Conservation (phyloP, 2,797 vertebrate species). For the Neosilurus mollespiculum region DNA sequence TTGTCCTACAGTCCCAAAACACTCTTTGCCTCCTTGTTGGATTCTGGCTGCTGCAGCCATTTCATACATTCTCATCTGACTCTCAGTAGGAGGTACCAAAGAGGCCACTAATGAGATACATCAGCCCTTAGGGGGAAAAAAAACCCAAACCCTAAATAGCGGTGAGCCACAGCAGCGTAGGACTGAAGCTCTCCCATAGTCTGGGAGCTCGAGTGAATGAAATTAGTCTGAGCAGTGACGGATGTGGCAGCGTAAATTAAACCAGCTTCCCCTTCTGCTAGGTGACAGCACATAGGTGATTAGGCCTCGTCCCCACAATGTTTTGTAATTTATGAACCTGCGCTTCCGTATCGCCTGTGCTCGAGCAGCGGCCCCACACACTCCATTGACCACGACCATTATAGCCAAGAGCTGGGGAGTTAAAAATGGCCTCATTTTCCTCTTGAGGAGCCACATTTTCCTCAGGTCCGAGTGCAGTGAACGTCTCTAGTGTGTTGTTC, state of each 20-base stretch:
- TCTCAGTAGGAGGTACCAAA: conserved; percentile 3
- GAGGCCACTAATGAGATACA: conserved; percentile 15
- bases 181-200: conserved; percentile 61
- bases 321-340: conserved; percentile 74
- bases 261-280: conserved; percentile 74
- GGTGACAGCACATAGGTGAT: conserved; percentile 77
- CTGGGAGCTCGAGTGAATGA: conserved; percentile 62
- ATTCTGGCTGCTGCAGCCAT: background rate
- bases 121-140: conserved; percentile 4
- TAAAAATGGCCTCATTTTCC: conserved; percentile 76
- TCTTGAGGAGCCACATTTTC: conserved; percentile 71
- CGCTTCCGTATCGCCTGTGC: conserved; percentile 69
- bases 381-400: conserved; percentile 78
- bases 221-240: conserved; percentile 79
- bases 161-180: conserved; percentile 55
- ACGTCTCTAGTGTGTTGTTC: conserved; percentile 71
- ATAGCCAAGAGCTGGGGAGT: conserved; percentile 57
- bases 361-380: conserved; percentile 73
- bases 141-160: conserved; percentile 22
- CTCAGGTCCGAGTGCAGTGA: conserved; percentile 69
- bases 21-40: background rate
- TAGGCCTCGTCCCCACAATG: conserved; percentile 71
- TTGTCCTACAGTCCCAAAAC: background rate
- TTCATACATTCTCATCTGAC: background rate
- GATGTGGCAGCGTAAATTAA: conserved; percentile 78